Evolutionary conservation across 2,797 vertebrate species (phyloP).

Genomic region (Zenarchopterus dispar): DNA sequence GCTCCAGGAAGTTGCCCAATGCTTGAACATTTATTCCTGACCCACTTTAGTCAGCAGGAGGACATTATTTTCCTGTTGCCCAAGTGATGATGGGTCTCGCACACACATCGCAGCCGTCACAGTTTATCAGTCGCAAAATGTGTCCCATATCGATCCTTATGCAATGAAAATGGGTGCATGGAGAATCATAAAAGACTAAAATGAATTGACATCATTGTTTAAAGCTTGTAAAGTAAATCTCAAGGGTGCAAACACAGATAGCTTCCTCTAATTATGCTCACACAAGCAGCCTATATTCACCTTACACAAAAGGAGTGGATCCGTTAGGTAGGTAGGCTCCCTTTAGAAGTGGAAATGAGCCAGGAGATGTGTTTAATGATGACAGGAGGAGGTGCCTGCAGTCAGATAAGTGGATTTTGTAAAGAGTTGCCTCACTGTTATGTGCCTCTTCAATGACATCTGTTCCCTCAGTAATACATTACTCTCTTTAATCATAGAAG

Average conservation of each 20-base stretch:
- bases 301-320: neutral
- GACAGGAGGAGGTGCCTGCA: slow-evolving; percentile 52
- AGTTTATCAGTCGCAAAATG: slow-evolving; percentile 55
- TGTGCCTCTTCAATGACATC: slow-evolving; percentile 19
- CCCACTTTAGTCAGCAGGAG: slow-evolving; percentile 40
- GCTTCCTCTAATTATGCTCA: slow-evolving; percentile 43
- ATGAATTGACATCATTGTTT: slow-evolving; percentile 48
- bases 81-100: slow-evolving; percentile 22
- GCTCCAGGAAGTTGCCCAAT: slow-evolving; percentile 28
- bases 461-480: slow-evolving; percentile 9
- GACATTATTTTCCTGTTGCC: slow-evolving; percentile 2
- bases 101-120: slow-evolving; percentile 28
- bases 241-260: slow-evolving; percentile 24
- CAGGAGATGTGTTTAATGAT: slow-evolving; percentile 29
- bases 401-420: slow-evolving; percentile 31
- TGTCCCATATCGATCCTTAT: slow-evolving; percentile 52
- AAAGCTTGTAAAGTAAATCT: slow-evolving; percentile 30
- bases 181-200: slow-evolving; percentile 42
- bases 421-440: slow-evolving; percentile 16
- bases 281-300: neutral
- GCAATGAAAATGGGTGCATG: slow-evolving; percentile 33
- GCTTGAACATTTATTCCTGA: slow-evolving; percentile 63
- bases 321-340: slow-evolving; percentile 27
- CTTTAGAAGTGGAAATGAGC: slow-evolving; percentile 66
- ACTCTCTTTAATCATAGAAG: slow-evolving; percentile 16